Evolutionary conservation across 2,797 vertebrate species (phyloP).

Genomic region (Cheirogaleus major): DNA sequence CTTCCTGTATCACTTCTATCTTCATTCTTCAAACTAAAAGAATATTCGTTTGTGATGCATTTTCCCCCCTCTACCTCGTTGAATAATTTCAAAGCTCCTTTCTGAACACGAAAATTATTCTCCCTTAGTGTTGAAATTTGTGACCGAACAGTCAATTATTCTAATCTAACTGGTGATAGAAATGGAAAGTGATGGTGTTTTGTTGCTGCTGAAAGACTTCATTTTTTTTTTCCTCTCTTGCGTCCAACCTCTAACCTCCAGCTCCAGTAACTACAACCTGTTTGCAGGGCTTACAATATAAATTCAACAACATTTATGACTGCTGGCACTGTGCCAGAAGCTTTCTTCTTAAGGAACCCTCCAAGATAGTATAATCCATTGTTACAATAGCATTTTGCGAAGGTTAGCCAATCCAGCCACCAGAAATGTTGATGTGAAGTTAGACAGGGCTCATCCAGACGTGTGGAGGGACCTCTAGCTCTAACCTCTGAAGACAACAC

Average conservation of each 20-base stretch:
- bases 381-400: background rate
- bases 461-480: background rate
- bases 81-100: conserved; percentile 14
- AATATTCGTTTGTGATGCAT: background rate
- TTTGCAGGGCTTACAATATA: background rate
- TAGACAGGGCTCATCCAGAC: background rate
- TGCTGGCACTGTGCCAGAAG: background rate
- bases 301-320: conserved; percentile 28
- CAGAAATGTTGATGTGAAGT: background rate
- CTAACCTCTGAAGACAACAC: background rate
- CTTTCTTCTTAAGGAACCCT: background rate
- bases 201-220: background rate
- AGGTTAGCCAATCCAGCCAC: background rate
- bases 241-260: background rate
- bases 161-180: background rate
- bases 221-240: background rate
- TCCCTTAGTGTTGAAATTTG: conserved; percentile 33
- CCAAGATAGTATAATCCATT: background rate
- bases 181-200: background rate
- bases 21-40: background rate
- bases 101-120: background rate
- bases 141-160: background rate
- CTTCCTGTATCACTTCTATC: background rate
- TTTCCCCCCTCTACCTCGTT: background rate
- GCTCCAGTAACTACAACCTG: background rate